Evolutionary conservation across 1,140 invertebrate genomes (phyloP).

Genomic region (Brachystomella parvula): DNA sequence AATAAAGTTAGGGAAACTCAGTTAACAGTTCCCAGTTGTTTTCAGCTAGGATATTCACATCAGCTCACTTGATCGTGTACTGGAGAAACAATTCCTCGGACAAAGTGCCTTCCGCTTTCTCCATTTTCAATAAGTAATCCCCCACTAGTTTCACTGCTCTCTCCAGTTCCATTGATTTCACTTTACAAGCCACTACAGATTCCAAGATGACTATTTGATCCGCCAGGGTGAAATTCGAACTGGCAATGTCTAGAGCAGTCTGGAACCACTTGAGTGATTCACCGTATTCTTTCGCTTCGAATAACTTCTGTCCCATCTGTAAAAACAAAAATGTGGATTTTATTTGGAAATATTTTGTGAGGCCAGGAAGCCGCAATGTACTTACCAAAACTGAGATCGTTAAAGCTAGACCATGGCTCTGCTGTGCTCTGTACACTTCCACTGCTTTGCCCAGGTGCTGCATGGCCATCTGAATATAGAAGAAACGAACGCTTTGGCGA

Average conservation of each 20-base stretch:
- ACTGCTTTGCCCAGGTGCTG: constrained; percentile 22
- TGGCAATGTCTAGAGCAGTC: constrained; percentile 20
- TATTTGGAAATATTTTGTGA: background rate
- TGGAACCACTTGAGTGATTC: constrained; percentile 29
- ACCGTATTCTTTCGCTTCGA: constrained; percentile 18
- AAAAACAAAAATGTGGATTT: background rate
- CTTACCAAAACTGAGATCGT: constrained; percentile 10
- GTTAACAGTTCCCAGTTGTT: background rate
- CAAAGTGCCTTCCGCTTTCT: constrained; percentile 6
- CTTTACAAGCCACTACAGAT: constrained; percentile 24
- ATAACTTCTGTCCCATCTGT: constrained; percentile 23
- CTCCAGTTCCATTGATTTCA: constrained; percentile 29
- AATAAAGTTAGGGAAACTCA: background rate
- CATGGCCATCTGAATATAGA: constrained; percentile 19
- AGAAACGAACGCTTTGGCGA: background rate
- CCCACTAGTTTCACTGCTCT: constrained; percentile 25
- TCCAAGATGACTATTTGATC: constrained; percentile 29
- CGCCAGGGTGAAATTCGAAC: constrained; percentile 14
- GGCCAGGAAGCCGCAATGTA: background rate
- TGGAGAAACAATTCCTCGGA: background rate
- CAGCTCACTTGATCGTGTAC: constrained; percentile 4
- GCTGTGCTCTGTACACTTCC: constrained; percentile 19
- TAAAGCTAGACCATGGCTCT: constrained; percentile 13
- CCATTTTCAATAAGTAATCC: constrained; percentile 16
- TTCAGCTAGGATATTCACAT: background rate